phyloP scores from a whole-genome alignment of 2,113 vertebrate genomes.

The Strix aluco region DNA sequence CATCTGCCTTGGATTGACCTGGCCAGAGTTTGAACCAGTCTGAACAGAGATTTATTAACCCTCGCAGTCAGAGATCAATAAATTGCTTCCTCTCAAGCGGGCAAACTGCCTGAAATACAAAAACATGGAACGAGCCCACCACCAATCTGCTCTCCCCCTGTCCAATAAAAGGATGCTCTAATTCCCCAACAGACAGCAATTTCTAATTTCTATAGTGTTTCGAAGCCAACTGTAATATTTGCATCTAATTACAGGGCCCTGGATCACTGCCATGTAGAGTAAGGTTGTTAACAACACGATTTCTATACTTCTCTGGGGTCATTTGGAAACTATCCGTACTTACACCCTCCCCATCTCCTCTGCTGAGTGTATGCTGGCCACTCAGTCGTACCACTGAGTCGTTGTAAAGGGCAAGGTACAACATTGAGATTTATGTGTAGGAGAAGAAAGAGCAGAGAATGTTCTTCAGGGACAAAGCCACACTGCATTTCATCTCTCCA shows the following conservation, averaged over 20 bases:
- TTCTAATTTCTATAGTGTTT: constrained; percentile 1
- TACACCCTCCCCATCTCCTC: background rate
- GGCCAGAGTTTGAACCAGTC: constrained; percentile 29
- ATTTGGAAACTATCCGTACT: background rate
- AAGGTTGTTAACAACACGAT: background rate
- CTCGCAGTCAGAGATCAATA: constrained; percentile 37
- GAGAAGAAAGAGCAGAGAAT: background rate
- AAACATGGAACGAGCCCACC: background rate
- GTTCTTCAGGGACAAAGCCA: background rate
- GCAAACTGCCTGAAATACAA: constrained; percentile 34
- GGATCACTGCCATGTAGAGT: background rate
- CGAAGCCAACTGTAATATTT: background rate
- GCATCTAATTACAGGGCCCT: constrained; percentile 9
- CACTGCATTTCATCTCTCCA: background rate
- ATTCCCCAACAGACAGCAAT: constrained; percentile 10
- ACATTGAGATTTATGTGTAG: background rate
- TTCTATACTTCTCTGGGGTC: background rate
- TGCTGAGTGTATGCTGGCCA: background rate
- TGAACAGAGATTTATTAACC: constrained; percentile 55
- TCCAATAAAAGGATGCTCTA: constrained; percentile 6
- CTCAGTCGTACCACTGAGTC: background rate
- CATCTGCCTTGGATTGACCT: constrained; percentile 15
- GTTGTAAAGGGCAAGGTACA: background rate
- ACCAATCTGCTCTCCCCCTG: background rate
- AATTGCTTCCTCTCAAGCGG: background rate